Base-by-base conservation (phyloP, 2,888 invertebrate species). In the Pyralis farinalis region DNA sequence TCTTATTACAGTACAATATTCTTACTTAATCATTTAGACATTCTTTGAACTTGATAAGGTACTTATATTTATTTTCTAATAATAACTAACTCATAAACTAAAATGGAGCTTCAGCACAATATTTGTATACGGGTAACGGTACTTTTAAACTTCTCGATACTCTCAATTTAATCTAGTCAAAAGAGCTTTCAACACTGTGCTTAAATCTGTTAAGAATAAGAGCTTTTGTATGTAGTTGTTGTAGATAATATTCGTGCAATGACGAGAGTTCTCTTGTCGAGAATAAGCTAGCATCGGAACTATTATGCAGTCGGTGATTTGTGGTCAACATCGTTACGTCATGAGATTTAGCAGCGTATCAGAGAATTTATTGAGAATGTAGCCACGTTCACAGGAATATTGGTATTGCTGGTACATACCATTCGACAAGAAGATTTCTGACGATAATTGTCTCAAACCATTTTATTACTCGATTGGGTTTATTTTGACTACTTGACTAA, bases 161-260 rank as follows among this genome's bases (percentile, higher is more conserved):
- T 52, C 54, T 50, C 53, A 60, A 56, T 59, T 54, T 60, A 65
- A 56, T 59, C 55, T 60, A 65, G 61, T 63, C 63, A 58, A 67
- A 71, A 65, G 86, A 86, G 84, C 86, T 86, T 85, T 84, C 60
- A 55, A 75, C 69, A 72, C 71, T 74, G 75, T 71, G 76, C 78
- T 81, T 76, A 69, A 62, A 68, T 68, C 68, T 75, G 69, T 75
- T 79, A 79, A 64, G 64, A 65, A 58, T 83, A 82, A 82, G 81
- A 83, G 82, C 83, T 85, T 83, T 76, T 80, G 76, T 83, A 78
- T 63, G 76, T 82, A 82, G 77, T 71, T 71, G 74, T 77, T 76
- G 71, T 81, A 80, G 73, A 62, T 63, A 58, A 50, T 59, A 61
- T 56, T 55, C 49, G 51, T 63, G 59, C 58, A 67, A 68, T 58